Conservation (phyloP, 2,113 vertebrate species). For the Labeo catla region DNA sequence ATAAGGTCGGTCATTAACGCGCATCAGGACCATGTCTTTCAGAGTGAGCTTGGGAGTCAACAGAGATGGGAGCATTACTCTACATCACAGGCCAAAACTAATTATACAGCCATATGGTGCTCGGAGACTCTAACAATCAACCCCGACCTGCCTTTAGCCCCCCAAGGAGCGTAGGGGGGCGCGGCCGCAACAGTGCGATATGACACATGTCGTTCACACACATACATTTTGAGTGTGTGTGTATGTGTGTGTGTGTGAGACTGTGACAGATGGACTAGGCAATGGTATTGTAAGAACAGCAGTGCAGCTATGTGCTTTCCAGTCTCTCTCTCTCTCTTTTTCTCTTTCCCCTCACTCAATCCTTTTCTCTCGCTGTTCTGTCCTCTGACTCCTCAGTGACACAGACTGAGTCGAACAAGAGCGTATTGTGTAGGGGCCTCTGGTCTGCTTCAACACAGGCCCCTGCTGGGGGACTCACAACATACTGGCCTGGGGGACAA, state of each 20-base stretch:
- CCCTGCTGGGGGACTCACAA: slow-evolving; percentile 39
- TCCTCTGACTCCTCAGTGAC: slow-evolving; percentile 86
- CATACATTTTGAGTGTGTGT: slow-evolving; percentile 69
- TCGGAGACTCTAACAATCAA: slow-evolving; percentile 81
- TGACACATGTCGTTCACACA: slow-evolving; percentile 93
- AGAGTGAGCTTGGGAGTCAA: slow-evolving; percentile 24
- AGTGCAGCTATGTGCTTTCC: slow-evolving; percentile 86
- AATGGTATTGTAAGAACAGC: slow-evolving; percentile 84
- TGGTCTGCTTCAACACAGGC: slow-evolving; percentile 37
- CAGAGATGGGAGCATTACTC: slow-evolving; percentile 77
- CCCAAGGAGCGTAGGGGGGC: slow-evolving; percentile 73
- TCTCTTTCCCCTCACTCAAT: slow-evolving; percentile 9
- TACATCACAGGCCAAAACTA: slow-evolving; percentile 88
- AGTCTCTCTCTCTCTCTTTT: slow-evolving; percentile 31
- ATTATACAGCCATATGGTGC: slow-evolving; percentile 99
- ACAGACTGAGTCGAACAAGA: slow-evolving; percentile 88
- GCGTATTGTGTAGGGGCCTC: slow-evolving; percentile 81
- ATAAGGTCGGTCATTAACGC: slow-evolving; percentile 10
- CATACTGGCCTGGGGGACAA: slow-evolving; percentile 54
- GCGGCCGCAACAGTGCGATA: slow-evolving; percentile 74
- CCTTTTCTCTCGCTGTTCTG: slow-evolving; percentile 70
- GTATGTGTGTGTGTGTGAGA: slow-evolving; percentile 68
- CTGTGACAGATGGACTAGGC: slow-evolving; percentile 95
- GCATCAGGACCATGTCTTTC: slow-evolving; percentile 47
- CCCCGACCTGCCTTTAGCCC: slow-evolving; percentile 67